Percentiles rank a stretch among this genome's conserved stretches.
Evolutionary conservation across 2,797 vertebrate species (phyloP).

Genomic region (Helostoma temminkii): DNA sequence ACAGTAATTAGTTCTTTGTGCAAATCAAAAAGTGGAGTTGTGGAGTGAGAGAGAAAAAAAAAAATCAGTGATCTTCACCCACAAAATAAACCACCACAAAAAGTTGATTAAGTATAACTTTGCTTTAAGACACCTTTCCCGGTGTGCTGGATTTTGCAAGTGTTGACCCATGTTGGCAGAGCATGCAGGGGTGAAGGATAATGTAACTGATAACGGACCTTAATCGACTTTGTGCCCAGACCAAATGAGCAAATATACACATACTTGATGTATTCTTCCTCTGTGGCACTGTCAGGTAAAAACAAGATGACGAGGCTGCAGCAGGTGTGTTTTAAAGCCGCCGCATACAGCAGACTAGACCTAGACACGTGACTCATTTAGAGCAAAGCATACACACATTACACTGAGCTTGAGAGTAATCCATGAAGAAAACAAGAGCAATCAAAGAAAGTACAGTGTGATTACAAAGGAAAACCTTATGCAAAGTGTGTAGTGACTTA

Average conservation of each 20-base stretch:
- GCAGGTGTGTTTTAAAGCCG: conserved; percentile 49
- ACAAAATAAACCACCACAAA: conserved; percentile 33
- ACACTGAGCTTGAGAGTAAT: conserved; percentile 50
- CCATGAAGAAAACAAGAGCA: conserved; percentile 35
- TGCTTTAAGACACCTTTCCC: conserved; percentile 30
- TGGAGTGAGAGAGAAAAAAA: conserved; percentile 24
- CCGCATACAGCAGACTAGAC: conserved; percentile 62
- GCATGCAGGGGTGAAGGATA: conserved; percentile 60
- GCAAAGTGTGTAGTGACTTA: conserved; percentile 35
- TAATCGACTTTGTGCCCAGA: conserved; percentile 19
- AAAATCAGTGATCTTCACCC: background rate
- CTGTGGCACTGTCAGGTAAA: conserved; percentile 11
- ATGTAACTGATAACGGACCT: conserved; percentile 19
- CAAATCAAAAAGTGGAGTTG: conserved; percentile 60
- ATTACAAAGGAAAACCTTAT: conserved; percentile 52
- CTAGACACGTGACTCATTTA: conserved; percentile 39
- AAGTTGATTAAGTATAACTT: conserved; percentile 33
- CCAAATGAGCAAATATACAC: conserved; percentile 29
- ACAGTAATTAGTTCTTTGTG: conserved; percentile 52
- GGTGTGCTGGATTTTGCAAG: conserved; percentile 30
- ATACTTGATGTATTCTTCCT: conserved; percentile 21
- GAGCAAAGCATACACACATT: conserved; percentile 61
- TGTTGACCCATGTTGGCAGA: conserved; percentile 21
- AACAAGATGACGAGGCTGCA: conserved; percentile 9
- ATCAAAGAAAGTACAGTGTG: conserved; percentile 49